A percentile compares a stretch with the other conserved stretches of the same genome.
Conservation (phyloP, 1,140 invertebrate species). For the Lanistes nyassanus region DNA sequence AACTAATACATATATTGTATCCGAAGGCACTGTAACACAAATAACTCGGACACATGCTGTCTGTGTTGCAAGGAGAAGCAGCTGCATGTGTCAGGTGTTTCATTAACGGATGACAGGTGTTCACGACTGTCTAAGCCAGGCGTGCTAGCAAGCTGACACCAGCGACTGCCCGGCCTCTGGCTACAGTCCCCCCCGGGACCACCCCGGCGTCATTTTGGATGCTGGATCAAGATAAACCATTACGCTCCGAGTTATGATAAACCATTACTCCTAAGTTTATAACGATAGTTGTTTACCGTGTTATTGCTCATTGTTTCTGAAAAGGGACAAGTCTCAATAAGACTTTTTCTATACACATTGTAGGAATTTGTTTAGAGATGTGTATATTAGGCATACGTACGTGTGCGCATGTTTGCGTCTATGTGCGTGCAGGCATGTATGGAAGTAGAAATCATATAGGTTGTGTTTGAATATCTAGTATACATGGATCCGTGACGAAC, state of each 20-base stretch:
- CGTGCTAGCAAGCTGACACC: neutral
- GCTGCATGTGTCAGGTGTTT: neutral
- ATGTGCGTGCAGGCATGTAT: constrained; percentile 5
- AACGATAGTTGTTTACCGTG: neutral
- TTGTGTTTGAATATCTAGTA: neutral
- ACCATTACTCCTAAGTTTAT: too few species aligned
- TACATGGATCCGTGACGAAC: neutral
- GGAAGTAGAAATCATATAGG: neutral
- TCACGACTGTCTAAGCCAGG: neutral
- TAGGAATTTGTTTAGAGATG: neutral
- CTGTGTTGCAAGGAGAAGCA: neutral
- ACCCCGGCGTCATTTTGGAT: too few species aligned
- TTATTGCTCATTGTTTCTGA: neutral
- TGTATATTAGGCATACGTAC: neutral
- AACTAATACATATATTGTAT: neutral
- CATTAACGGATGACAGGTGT: neutral
- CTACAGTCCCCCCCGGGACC: too few species aligned
- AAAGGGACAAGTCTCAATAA: neutral
- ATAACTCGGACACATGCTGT: neutral
- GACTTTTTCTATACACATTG: neutral
- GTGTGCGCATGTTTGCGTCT: constrained; percentile 1
- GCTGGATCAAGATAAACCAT: too few species aligned
- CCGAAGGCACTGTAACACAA: neutral
- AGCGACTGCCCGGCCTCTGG: neutral
- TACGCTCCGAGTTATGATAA: too few species aligned